phyloP scores from a whole-genome alignment of 2,113 vertebrate species.

The Toxostoma redivivum region DNA sequence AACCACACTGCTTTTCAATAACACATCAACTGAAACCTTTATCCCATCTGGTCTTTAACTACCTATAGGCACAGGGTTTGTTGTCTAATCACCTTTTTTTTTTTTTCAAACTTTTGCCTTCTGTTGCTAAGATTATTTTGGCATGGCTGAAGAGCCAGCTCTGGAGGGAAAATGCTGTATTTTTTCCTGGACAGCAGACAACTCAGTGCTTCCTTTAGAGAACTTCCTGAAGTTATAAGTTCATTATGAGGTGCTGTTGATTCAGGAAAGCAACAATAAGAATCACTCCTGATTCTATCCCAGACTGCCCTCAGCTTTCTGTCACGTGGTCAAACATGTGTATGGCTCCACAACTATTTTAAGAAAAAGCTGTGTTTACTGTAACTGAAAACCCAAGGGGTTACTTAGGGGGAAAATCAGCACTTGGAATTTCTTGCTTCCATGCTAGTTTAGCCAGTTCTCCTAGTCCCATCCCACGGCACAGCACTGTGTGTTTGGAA shows the following conservation, averaged over 20 bases:
- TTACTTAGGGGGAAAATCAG: not conserved
- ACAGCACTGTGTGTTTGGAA: not conserved
- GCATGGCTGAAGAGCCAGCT: not conserved
- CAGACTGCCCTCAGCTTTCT: not conserved
- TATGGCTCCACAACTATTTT: not conserved
- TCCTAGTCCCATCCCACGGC: not conserved
- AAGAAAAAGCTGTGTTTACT: constrained; percentile 6
- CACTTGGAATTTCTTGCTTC: not conserved
- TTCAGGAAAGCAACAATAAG: not conserved
- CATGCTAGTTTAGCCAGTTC: constrained; percentile 28
- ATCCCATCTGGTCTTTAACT: not conserved
- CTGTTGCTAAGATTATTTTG: not conserved
- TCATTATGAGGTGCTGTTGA: not conserved
- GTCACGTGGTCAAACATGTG: not conserved
- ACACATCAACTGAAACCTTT: not conserved
- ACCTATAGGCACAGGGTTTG: not conserved
- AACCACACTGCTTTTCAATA: not conserved
- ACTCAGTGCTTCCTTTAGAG: not conserved
- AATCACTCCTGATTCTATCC: not conserved
- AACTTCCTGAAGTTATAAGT: not conserved
- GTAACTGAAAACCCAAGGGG: constrained; percentile 1
- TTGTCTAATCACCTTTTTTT: not conserved
- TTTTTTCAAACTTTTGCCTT: not conserved
- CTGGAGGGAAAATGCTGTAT: not conserved
- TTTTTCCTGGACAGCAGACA: not conserved